Evolutionary conservation across 2,888 invertebrate genomes (phyloP), one percentile per base, ranked within the genome.

Genomic region (Abrostola tripartita): DNA sequence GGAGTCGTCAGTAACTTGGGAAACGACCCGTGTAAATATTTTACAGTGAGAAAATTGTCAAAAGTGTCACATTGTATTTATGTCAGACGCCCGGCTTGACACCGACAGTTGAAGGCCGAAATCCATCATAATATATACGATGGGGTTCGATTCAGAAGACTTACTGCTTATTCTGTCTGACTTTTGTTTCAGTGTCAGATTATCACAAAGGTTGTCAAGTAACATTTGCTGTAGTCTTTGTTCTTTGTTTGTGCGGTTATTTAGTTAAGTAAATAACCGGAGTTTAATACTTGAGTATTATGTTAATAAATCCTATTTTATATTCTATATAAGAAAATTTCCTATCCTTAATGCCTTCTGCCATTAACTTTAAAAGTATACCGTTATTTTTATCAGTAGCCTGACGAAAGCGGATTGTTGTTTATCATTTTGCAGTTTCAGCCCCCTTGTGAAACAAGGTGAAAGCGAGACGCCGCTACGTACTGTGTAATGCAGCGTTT

Each of bases 201-300:
- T 73, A 71, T 73, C 65, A 69, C 61, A 61, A 79, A 81, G 65
- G 81, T 81, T 75, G 59, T 66, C 74, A 74, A 73, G 62, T 65
- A 67, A 68, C 61, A 67, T 64, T 59, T 49, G 37, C 52, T 36
- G 41, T n/a, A n/a, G n/a, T 51, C 53, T 66, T 65, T 55, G 62
- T 51, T 37, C 12, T 64, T 37, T 50, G 44, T 24, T 5, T 14
- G 9, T 47, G 44, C 12, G 14, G 7, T 7, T 12, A 24, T 14
- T 9, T 24, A 24, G 44, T 47, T 8, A 47, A 47, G 8, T 14
- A 24, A 14, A 9, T 47, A 24, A 47, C 1, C 4, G 14, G 14
- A 14, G 41, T 6, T n/a, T n/a, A n/a, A n/a, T 12, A 12, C 12
- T n/a, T n/a, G n/a, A n/a, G 6, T 12, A n/a, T 42, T 42, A 8